A percentile compares a stretch with the other conserved stretches of the same genome.
Evolutionary conservation across 2,113 vertebrate genomes (phyloP).

Genomic region (Aphyosemion australe): DNA sequence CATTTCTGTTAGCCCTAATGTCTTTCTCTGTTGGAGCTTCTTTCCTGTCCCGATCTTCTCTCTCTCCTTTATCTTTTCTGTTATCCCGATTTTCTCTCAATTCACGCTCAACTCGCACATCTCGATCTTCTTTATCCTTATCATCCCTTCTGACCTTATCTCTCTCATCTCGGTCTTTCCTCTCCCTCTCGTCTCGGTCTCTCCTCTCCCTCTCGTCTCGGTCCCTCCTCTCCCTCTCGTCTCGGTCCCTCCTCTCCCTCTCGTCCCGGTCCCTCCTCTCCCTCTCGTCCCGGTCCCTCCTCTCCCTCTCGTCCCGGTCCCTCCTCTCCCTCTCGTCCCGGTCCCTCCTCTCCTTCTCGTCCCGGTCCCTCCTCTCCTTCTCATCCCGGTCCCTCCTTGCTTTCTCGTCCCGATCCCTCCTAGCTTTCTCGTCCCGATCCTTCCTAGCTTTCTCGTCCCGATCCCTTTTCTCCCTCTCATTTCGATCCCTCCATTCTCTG

Average conservation of each 20-base stretch:
- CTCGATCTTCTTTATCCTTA: conserved; percentile 23
- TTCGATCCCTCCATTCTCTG: conserved; percentile 14
- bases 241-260: neutral
- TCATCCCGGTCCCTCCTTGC: neutral
- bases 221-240: neutral
- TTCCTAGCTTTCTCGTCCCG: conserved; percentile 26
- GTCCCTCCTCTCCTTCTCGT: conserved; percentile 21
- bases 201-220: neutral
- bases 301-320: conserved; percentile 25
- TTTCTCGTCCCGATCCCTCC: neutral
- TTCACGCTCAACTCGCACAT: neutral
- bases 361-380: conserved; percentile 13
- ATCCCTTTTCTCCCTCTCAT: neutral
- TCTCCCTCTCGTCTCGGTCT: conserved; percentile 7
- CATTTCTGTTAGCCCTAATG: conserved; percentile 34
- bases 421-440: conserved; percentile 7
- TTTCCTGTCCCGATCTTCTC: conserved; percentile 5
- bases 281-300: conserved; percentile 7
- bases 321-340: conserved; percentile 26
- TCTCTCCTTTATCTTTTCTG: too few species aligned
- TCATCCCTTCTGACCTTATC: conserved; percentile 4
- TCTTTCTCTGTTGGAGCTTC: conserved; percentile 14
- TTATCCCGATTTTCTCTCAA: conserved; percentile 6
- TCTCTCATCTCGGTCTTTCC: conserved; percentile 2
- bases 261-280: conserved; percentile 5